phyloP scores from a whole-genome alignment of 2,113 vertebrate species.

The Ophthalmolycus amberensis region DNA sequence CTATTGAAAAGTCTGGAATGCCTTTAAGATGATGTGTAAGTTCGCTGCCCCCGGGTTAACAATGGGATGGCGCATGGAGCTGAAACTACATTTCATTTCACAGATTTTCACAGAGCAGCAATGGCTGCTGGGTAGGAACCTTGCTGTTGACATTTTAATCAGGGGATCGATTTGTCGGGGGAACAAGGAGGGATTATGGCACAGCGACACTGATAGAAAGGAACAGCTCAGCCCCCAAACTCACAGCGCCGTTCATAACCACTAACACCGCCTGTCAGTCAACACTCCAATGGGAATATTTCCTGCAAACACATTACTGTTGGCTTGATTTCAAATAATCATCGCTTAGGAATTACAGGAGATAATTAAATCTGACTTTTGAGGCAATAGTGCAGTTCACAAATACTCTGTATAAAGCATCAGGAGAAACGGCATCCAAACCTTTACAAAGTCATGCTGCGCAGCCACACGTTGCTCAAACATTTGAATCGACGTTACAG shows the following conservation, averaged over 20 bases:
- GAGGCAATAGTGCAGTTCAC: not conserved
- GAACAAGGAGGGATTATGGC: constrained; percentile 14
- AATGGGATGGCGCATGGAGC: not conserved
- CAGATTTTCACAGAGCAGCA: constrained; percentile 7
- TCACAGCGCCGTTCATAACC: not conserved
- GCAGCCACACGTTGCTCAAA: not conserved
- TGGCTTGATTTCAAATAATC: not conserved
- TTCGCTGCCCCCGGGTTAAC: not conserved
- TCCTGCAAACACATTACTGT: not conserved
- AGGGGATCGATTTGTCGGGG: constrained; percentile 9
- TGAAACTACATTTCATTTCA: not conserved
- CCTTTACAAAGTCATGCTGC: not conserved
- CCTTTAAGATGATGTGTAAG: constrained; percentile 17
- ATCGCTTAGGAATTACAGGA: not conserved
- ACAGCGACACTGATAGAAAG: not conserved
- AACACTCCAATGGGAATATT: not conserved
- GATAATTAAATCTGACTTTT: not conserved
- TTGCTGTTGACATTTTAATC: constrained; percentile 17
- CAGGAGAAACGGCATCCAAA: not conserved
- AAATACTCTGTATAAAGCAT: not conserved
- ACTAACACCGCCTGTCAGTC: not conserved
- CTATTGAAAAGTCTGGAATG: constrained; percentile 23
- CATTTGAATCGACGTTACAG: not conserved
- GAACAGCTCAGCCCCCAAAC: constrained; percentile 14
- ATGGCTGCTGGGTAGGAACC: not conserved